These are phyloP conservation scores for Dolichotis patagonum DNA, from an alignment of 2,113 vertebrate species.

Conservation along the genomic window DNA sequence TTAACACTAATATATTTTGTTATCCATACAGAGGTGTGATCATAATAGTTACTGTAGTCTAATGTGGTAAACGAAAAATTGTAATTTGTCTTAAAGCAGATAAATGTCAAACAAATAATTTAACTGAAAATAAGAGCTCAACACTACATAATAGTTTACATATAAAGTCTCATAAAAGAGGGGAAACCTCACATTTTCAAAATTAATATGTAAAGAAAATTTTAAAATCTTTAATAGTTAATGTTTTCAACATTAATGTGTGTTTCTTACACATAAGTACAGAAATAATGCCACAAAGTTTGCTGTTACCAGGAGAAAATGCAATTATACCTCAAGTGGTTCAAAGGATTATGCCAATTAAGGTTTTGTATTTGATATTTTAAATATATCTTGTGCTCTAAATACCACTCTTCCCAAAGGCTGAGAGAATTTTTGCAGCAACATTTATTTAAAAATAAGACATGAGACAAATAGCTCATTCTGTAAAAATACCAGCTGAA, in stretches of 20 bases:
- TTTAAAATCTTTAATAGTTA: constrained; percentile 7
- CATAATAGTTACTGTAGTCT: not conserved
- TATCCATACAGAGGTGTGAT: not conserved
- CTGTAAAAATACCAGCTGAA: not conserved
- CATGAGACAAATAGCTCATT: not conserved
- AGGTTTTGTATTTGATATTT: not conserved
- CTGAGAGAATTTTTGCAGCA: not conserved
- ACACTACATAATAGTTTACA: not conserved
- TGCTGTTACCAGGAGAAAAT: not conserved
- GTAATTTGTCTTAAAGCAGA: not conserved
- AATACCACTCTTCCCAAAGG: not conserved
- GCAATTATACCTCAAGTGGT: not conserved
- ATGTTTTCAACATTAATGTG: constrained; percentile 20
- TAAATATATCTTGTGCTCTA: not conserved
- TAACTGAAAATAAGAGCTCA: not conserved
- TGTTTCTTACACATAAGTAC: not conserved
- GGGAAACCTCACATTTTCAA: not conserved
- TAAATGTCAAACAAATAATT: not conserved
- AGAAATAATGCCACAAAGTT: not conserved
- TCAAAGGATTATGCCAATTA: not conserved
- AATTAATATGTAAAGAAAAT: not conserved
- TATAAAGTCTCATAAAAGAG: not conserved
- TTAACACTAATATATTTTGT: not conserved
- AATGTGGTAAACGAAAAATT: constrained; percentile 13
- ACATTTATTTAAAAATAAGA: constrained; percentile 8